phyloP scores from a whole-genome alignment of 1,140 invertebrate species.

The Achatina immaculata region DNA sequence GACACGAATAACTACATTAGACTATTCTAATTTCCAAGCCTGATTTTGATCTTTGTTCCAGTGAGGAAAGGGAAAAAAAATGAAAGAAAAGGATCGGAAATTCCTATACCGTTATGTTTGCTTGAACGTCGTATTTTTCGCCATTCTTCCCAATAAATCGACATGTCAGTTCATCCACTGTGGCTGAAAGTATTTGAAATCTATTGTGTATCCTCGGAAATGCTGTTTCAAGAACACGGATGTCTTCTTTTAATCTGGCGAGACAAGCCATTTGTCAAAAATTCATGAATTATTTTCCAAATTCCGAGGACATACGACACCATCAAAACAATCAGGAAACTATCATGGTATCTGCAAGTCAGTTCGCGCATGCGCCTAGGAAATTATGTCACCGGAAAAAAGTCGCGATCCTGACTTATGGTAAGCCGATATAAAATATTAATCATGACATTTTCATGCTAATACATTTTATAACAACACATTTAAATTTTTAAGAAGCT shows the following conservation, averaged over 20 bases:
- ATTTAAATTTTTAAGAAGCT: no score
- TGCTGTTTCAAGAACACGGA: constrained; percentile 92
- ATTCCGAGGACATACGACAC: background rate
- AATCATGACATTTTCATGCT: background rate
- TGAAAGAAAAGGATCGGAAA: no score
- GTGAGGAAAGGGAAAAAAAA: no score
- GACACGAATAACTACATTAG: background rate
- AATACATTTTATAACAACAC: no score
- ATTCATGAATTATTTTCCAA: background rate
- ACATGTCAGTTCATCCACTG: constrained; percentile 97
- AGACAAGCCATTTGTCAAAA: constrained; percentile 88
- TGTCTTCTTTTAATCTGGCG: constrained; percentile 97
- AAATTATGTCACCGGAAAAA: constrained; percentile 27
- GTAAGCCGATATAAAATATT: background rate
- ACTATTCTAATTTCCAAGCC: background rate
- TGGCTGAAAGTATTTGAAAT: constrained; percentile 89
- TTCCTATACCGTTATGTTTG: constrained; percentile 86
- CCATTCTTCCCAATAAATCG: constrained; percentile 94
- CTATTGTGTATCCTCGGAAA: constrained; percentile 96
- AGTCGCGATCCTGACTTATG: background rate
- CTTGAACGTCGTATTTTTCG: constrained; percentile 95
- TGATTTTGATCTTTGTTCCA: no score
- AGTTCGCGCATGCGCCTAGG: constrained; percentile 35
- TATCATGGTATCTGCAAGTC: constrained; percentile 24
- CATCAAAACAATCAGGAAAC: constrained; percentile 43